A percentile compares a stretch with the other conserved stretches of the same genome.
phyloP scores from a whole-genome alignment of 2,797 vertebrate genomes.

The Ctenopoma multispine region DNA sequence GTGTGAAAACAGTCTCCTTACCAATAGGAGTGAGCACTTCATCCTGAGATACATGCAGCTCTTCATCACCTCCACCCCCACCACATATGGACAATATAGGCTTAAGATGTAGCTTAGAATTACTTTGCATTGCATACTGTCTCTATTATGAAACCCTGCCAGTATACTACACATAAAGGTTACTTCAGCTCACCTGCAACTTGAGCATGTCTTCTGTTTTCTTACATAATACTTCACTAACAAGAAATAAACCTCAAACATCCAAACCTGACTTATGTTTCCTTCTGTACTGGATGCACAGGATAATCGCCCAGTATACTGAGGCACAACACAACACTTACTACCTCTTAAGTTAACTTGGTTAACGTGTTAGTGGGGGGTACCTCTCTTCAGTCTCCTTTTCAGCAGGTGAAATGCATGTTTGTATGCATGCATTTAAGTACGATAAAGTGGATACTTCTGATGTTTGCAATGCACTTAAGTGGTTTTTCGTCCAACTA shows the following conservation, averaged over 20 bases:
- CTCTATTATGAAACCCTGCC: neutral
- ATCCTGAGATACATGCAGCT: constrained; percentile 8
- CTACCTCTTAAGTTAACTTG: too few species aligned
- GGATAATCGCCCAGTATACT: too few species aligned
- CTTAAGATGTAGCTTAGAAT: neutral
- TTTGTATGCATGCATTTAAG: too few species aligned
- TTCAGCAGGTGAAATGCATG: too few species aligned
- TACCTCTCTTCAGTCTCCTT: too few species aligned
- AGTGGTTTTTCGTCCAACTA: too few species aligned
- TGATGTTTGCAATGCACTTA: too few species aligned
- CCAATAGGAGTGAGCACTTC: neutral
- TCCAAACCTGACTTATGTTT: neutral
- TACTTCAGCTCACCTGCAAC: neutral
- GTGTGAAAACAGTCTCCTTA: constrained; percentile 12
- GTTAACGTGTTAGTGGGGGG: too few species aligned
- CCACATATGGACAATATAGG: constrained; percentile 18
- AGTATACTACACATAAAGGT: neutral
- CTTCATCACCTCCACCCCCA: constrained; percentile 25
- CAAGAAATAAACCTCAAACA: neutral
- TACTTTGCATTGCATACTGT: neutral
- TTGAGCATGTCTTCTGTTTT: neutral
- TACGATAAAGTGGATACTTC: too few species aligned
- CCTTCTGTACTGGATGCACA: too few species aligned
- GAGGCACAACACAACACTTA: too few species aligned
- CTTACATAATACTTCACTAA: neutral